A percentile compares a stretch with the other conserved stretches of the same genome.
phyloP scores from a whole-genome alignment of 2,888 invertebrate genomes.

The Operophtera brumata region DNA sequence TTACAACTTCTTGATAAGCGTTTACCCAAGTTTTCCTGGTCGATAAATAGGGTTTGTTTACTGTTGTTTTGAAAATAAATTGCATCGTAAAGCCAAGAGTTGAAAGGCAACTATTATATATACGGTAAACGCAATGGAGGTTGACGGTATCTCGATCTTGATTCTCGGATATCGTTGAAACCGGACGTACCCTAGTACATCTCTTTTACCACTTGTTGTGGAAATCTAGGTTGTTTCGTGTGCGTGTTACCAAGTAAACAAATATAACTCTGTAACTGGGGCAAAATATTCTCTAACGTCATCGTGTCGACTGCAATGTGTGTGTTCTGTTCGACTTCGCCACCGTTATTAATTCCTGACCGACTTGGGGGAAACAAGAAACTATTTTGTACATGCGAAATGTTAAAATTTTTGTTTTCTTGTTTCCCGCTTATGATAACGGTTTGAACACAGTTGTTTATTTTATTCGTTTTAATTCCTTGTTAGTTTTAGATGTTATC shows the following conservation, averaged over 20 bases:
- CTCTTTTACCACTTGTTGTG: conserved; percentile 19
- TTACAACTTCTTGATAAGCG: too few relatives aligned
- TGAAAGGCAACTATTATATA: conserved; percentile 6
- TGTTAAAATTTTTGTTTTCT: background rate
- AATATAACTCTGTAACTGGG: conserved; percentile 40
- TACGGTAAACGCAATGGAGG: conserved; percentile 17
- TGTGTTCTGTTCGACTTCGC: conserved; percentile 30
- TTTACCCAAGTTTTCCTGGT: too few relatives aligned
- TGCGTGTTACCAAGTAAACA: conserved; percentile 40
- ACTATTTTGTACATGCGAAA: conserved; percentile 13
- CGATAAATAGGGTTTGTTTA: background rate
- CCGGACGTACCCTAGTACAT: conserved; percentile 38
- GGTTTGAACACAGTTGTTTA: background rate
- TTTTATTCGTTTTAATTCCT: background rate
- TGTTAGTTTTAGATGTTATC: too few relatives aligned
- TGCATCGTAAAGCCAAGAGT: conserved; percentile 6
- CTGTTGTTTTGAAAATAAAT: conserved; percentile 7
- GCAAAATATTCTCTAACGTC: conserved; percentile 36
- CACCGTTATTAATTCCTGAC: conserved; percentile 43
- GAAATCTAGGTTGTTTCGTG: conserved; percentile 39
- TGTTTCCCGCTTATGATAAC: background rate
- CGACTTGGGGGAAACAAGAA: conserved; percentile 31
- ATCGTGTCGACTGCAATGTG: conserved; percentile 33
- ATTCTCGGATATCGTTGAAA: conserved; percentile 12
- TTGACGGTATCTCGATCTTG: conserved; percentile 14